Percentiles rank a stretch among this genome's conserved stretches.
These are phyloP conservation scores for Hemichromis elongatus DNA, from an alignment of 2,113 vertebrate genomes.

Conservation along the genomic window DNA sequence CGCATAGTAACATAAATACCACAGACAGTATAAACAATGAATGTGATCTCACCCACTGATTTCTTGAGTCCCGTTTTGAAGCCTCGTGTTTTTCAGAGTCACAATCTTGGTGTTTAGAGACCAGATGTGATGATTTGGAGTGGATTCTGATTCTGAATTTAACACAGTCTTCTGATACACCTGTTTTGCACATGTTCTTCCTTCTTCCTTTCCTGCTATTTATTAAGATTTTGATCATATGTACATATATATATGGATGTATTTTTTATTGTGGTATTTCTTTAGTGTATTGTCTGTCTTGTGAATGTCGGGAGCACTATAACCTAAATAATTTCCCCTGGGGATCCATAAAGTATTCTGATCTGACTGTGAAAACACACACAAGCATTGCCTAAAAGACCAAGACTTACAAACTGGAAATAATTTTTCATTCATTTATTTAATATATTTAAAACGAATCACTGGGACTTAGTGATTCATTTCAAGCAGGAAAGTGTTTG, in stretches of 20 bases:
- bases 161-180: too few species aligned
- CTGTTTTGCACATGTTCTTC: too few species aligned
- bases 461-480: neutral
- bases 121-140: neutral
- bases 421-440: neutral
- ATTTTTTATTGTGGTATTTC: too few species aligned
- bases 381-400: neutral
- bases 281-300: too few species aligned
- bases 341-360: too few species aligned
- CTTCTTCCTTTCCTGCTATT: too few species aligned
- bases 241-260: too few species aligned
- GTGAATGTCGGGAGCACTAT: too few species aligned
- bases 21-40: too few species aligned
- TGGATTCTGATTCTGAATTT: too few species aligned
- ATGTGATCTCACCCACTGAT: neutral
- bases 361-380: neutral
- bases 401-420: neutral
- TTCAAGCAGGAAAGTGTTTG: fast-evolving
- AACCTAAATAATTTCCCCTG: too few species aligned
- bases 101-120: neutral
- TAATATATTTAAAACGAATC: neutral
- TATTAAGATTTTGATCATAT: too few species aligned
- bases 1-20: neutral
- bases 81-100: neutral
- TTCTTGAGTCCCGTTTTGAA: neutral